Percentiles rank a stretch among this genome's conserved stretches.
These are phyloP conservation scores for Dicrostonyx torquatus DNA, from an alignment of 2,797 vertebrate species.

Conservation along the genomic window DNA sequence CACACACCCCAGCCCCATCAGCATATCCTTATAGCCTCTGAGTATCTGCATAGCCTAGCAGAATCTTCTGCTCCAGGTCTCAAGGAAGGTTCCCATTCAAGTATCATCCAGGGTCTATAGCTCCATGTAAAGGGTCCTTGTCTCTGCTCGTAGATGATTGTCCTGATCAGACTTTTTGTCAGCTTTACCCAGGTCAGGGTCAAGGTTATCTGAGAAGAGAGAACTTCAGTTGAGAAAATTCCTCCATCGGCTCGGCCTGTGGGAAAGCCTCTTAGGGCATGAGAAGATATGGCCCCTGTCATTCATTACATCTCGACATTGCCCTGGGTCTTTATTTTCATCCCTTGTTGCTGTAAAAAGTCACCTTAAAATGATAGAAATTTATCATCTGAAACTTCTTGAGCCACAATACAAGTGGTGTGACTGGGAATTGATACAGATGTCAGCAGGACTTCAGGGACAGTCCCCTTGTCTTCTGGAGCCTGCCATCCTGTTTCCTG, in stretches of 20 bases:
- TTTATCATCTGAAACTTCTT: neutral
- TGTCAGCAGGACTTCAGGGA: neutral
- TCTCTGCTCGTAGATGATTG: too few relatives aligned
- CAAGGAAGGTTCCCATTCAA: neutral
- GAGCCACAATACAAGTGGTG: too few relatives aligned
- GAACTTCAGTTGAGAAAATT: neutral
- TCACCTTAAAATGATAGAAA: neutral
- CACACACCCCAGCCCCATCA: neutral
- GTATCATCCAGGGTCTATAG: accelerated
- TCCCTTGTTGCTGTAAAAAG: neutral
- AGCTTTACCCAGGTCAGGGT: neutral
- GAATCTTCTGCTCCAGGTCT: neutral
- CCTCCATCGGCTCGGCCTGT: neutral
- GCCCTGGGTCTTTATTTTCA: neutral
- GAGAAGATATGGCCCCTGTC: neutral
- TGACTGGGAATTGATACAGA: neutral
- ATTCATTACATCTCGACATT: neutral
- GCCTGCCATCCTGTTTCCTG: neutral
- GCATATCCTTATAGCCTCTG: neutral
- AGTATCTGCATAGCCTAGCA: neutral
- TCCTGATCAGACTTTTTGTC: neutral
- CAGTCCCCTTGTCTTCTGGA: neutral
- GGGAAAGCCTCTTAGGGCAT: neutral
- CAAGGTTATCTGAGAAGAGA: neutral
- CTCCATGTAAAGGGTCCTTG: neutral